Base-by-base conservation (phyloP, 1,140 invertebrate genomes). In the Drosophila mojavensis region DNA sequence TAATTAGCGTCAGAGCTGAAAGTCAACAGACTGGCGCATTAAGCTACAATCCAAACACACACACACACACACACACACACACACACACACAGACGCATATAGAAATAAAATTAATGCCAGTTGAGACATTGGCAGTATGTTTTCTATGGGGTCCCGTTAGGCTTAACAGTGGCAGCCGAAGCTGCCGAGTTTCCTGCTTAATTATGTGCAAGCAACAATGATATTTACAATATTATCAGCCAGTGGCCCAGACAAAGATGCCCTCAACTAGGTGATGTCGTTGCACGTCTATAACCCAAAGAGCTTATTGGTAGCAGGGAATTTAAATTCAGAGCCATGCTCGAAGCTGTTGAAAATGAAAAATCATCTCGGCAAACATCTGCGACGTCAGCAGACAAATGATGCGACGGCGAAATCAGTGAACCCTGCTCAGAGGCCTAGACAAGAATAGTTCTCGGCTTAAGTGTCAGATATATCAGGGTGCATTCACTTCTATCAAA, bases 161-260 rank as follows among this genome's bases (percentile, higher is more conserved):
- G 58, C 58, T 69, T 69, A 62, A 51, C 41, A 13, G 43, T 4
- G 17, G 13, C 17, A 53, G 43, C 62, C 53, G 67, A 41, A 20
- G 43, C 15, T 15, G 43, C 61, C 75, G 60, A 62, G 55, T 70
- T 33, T 63, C 60, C 62, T 63, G 76, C 76, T 89, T 88, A 88
- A 88, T 88, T 88, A 88, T 88, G 84, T 88, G 83, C 83, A 88
- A 88, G 83, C 80, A 89, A 75, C 84, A 88, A 80, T 89, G 80
- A 89, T 89, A 84, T 89, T 89, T 89, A 15, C 11, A n/a, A 83
- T 88, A 89, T 89, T 86, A 86, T 86, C 83, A 79, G 64, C 47
- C 79, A 72, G 75, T 67, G 64, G 71, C 64, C 65, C 20, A 67
- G 61, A 78, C 78, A 80, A 70, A 77, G 73, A 53, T 58, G 43